Percentiles rank a stretch among this genome's conserved stretches.
phyloP scores from a whole-genome alignment of 2,888 invertebrate genomes.

The Dorcus parallelipipedus region DNA sequence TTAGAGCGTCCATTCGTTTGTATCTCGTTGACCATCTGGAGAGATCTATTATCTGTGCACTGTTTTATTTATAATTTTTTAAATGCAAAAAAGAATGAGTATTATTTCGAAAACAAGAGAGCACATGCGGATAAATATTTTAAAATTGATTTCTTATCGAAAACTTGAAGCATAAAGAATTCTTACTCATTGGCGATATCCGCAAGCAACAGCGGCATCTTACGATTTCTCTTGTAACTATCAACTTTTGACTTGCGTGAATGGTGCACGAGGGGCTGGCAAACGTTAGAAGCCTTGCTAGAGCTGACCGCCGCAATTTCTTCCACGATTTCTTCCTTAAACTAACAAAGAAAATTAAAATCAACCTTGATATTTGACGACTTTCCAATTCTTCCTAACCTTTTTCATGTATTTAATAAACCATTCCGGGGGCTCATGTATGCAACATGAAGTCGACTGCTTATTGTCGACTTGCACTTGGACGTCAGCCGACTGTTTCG shows the following conservation, averaged over 20 bases:
- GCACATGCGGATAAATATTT: too few relatives aligned
- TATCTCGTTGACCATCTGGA: too few relatives aligned
- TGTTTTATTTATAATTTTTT: too few relatives aligned
- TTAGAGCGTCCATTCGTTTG: too few relatives aligned
- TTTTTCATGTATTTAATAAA: conserved; percentile 44
- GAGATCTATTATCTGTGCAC: too few relatives aligned
- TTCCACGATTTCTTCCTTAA: conserved; percentile 39
- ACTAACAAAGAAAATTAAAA: conserved; percentile 29
- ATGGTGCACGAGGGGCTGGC: conserved; percentile 24
- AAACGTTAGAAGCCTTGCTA: conserved; percentile 22
- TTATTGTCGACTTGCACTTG: background rate
- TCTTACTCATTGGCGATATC: conserved; percentile 17
- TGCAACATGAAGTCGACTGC: background rate
- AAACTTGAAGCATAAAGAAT: background rate
- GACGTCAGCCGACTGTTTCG: background rate
- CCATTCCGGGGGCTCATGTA: conserved; percentile 40
- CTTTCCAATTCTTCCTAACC: conserved; percentile 21
- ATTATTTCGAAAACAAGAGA: too few relatives aligned
- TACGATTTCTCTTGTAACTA: conserved; percentile 30
- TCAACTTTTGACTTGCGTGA: conserved; percentile 33
- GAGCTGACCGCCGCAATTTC: conserved; percentile 36
- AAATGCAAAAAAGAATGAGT: too few relatives aligned
- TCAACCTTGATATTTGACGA: background rate
- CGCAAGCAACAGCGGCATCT: conserved; percentile 21
- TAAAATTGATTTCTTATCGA: too few relatives aligned